Evolutionary conservation across 2,888 invertebrate species (phyloP), one percentile per base, ranked within the genome.

Genomic region (Marasmarcha lunaedactyla): DNA sequence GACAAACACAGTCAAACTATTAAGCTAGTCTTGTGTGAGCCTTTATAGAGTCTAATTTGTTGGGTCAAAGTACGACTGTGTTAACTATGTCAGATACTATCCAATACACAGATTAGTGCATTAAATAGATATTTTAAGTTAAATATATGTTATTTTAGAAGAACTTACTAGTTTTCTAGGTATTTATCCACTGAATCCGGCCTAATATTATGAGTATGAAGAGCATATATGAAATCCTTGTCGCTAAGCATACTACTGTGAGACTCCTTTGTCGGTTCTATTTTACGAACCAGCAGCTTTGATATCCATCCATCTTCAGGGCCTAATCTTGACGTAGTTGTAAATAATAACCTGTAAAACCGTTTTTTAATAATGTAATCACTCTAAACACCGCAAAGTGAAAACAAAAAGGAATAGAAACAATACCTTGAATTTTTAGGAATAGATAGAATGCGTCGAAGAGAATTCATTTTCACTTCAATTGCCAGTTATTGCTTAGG

Each of bases 181-280:
- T 98, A 98, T 70, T 91, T 87, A 50, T 91, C 89, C 78, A 91
- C 90, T 36, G 89, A 90, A 74, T 95, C 96, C 30, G 97, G 94
- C 59, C 94, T 90, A 51, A 97, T 93, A 71, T 96, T 94, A 73
- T 98, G 97, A 46, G 97, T 97, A 68, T 97, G 94, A 43, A 98
- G 86, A 47, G 97, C 95, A 77, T 95, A 98, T 57, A 99, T 92
- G 42, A 92, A 89, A 77, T 98, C 98, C 76, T 97, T 97, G 76
- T 96, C 95, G 57, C 97, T 95, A 36, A 98, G 87, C 90, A 97
- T 94, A 48, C 96, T 91, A 59, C 98, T 98, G 74, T 98, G 98
- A 2, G 97, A 93, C 68, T 97, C 96, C 71, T 95, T 96, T 1
- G 95, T 95, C 3, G 96, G 95, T 65, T 97, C 95, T 63, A 97